These are phyloP conservation scores for Drosophila prolongata DNA, from an alignment of 2,888 invertebrate species.

Conservation along the genomic window DNA sequence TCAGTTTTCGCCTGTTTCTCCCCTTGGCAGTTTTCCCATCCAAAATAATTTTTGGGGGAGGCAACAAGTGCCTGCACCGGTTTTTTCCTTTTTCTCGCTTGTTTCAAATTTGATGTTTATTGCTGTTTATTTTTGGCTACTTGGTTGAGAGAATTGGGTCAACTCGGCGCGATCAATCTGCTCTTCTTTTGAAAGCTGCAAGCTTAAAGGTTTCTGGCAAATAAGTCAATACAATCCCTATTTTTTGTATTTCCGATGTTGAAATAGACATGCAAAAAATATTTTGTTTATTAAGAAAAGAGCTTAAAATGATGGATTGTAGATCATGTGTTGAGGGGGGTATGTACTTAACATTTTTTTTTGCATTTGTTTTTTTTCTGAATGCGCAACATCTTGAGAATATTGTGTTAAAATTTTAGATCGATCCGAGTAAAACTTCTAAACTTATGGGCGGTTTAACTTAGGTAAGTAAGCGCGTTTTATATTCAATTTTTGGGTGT, in stretches of 20 bases:
- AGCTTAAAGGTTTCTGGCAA: conserved; percentile 42
- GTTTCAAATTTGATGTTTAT: conserved; percentile 38
- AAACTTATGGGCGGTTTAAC: too few species aligned
- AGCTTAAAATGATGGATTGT: too few species aligned
- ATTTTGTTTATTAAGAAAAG: background rate
- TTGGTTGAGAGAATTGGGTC: conserved; percentile 23
- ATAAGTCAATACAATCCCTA: background rate
- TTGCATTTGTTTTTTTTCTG: too few species aligned
- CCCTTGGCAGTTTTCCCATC: conserved; percentile 25
- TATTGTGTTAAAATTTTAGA: too few species aligned
- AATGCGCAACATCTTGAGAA: too few species aligned
- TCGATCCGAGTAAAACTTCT: too few species aligned
- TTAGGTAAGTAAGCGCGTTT: too few species aligned
- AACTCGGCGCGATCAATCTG: background rate
- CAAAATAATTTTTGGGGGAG: conserved; percentile 4
- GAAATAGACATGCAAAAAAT: too few species aligned
- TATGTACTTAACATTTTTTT: too few species aligned
- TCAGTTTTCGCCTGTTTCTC: conserved; percentile 16
- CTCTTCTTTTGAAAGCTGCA: background rate
- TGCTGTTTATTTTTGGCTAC: conserved; percentile 36
- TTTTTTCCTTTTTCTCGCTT: conserved; percentile 9
- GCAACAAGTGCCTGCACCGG: conserved; percentile 37
- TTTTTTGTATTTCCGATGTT: background rate
- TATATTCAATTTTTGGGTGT: too few species aligned
- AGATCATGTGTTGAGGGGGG: too few species aligned